Evolutionary conservation across 2,888 invertebrate species (phyloP).

Genomic region (Periphyllus acericola): DNA sequence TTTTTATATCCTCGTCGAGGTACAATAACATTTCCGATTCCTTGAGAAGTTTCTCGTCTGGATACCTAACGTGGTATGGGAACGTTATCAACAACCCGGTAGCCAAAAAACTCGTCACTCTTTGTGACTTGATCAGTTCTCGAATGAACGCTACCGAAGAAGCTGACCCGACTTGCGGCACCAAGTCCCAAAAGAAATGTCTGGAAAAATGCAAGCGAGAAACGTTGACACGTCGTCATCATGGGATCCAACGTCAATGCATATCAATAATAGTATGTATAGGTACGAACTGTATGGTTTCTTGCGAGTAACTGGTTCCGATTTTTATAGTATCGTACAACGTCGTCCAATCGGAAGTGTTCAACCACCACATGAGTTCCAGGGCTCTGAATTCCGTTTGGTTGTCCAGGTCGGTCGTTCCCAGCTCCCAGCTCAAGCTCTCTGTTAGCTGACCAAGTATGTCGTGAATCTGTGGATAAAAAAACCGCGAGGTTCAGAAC

Average conservation of each 20-base stretch:
- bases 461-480: slow-evolving; percentile 63
- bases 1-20: slow-evolving; percentile 62
- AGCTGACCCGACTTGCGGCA: slow-evolving; percentile 77
- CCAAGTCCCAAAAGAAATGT: slow-evolving; percentile 78
- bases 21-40: slow-evolving; percentile 65
- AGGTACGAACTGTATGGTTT: slow-evolving; percentile 72
- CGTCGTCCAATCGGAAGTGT: slow-evolving; percentile 67
- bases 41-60: slow-evolving; percentile 67
- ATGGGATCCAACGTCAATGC: not conserved
- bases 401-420: slow-evolving; percentile 67
- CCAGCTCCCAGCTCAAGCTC: slow-evolving; percentile 65
- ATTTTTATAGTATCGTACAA: slow-evolving; percentile 66
- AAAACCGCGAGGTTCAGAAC: not conserved
- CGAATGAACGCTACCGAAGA: slow-evolving; percentile 75
- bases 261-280: too few relatives aligned
- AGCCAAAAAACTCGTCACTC: slow-evolving; percentile 75
- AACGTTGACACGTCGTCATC: not conserved
- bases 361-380: slow-evolving; percentile 68
- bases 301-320: slow-evolving; percentile 80
- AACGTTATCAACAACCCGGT: slow-evolving; percentile 75
- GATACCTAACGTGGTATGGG: slow-evolving; percentile 77
- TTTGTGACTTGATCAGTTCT: slow-evolving; percentile 73
- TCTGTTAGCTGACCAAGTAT: slow-evolving; percentile 65
- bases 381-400: slow-evolving; percentile 68
- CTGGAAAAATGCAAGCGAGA: slow-evolving; percentile 66